phyloP scores from a whole-genome alignment of 2,888 invertebrate species.

The Tinea trinotella region DNA sequence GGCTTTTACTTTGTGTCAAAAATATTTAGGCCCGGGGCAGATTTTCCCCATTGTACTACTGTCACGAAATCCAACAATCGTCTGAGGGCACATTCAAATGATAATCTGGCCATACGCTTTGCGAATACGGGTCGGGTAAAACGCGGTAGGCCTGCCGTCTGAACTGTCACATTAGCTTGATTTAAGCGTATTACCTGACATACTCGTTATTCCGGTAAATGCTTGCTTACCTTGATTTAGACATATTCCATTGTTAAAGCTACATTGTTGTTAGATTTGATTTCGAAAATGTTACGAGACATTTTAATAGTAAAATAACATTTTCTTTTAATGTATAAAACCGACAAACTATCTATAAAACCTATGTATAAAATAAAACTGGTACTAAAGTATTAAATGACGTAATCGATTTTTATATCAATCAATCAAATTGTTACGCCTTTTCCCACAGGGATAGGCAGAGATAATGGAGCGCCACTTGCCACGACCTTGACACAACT shows the following conservation, averaged over 20 bases:
- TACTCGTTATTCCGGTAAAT: slow-evolving; percentile 27
- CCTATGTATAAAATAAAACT: too few relatives aligned
- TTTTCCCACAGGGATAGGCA: too few relatives aligned
- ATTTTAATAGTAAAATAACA: neutral
- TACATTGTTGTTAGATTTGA: slow-evolving; percentile 10
- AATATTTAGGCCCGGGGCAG: slow-evolving; percentile 50
- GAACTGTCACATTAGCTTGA: slow-evolving; percentile 63
- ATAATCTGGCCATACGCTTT: slow-evolving; percentile 65
- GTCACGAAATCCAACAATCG: slow-evolving; percentile 62
- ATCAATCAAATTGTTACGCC: too few relatives aligned
- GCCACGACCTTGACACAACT: too few relatives aligned
- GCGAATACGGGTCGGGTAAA: slow-evolving; percentile 33
- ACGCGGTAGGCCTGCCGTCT: slow-evolving; percentile 38
- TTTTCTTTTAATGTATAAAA: neutral
- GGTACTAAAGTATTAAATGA: too few relatives aligned
- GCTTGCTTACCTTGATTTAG: slow-evolving; percentile 18
- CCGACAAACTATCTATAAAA: neutral
- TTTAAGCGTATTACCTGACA: slow-evolving; percentile 59
- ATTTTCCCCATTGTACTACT: slow-evolving; percentile 52
- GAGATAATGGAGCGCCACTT: too few relatives aligned
- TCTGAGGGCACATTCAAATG: slow-evolving; percentile 67
- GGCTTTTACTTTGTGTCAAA: slow-evolving; percentile 37
- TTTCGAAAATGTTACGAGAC: neutral
- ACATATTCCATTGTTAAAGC: slow-evolving; percentile 10
- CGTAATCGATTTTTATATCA: too few relatives aligned